Conservation (phyloP, 2,113 vertebrate species). For the Poecilia latipinna region DNA sequence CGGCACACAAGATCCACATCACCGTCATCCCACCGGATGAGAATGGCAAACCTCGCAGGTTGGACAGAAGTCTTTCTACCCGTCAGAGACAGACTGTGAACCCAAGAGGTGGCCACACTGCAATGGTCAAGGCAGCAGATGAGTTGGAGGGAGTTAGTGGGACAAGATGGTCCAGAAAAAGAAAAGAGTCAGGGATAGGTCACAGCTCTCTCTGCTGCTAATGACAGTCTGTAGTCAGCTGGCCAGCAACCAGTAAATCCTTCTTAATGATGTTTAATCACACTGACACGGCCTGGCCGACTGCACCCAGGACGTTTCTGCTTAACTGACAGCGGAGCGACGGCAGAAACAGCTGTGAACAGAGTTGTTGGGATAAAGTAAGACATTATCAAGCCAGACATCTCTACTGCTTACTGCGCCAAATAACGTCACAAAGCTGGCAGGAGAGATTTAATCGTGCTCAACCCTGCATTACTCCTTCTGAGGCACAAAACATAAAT, state of each 20-base stretch:
- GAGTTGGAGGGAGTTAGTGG: conserved; percentile 26
- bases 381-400: conserved; percentile 15
- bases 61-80: conserved; percentile 30
- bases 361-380: conserved; percentile 8
- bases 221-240: conserved; percentile 53
- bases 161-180: neutral
- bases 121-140: conserved; percentile 1
- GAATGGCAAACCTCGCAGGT: conserved; percentile 91
- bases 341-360: conserved; percentile 35
- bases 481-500: conserved; percentile 31
- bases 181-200: conserved; percentile 28
- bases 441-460: conserved; percentile 36
- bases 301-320: conserved; percentile 29
- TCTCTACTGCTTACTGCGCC: conserved; percentile 14
- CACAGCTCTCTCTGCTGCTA: conserved; percentile 38
- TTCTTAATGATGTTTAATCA: conserved; percentile 64
- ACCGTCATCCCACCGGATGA: conserved; percentile 90
- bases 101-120: neutral
- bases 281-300: conserved; percentile 21
- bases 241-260: conserved; percentile 63
- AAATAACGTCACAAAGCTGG: conserved; percentile 12
- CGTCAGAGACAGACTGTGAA: neutral
- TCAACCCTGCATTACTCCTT: conserved; percentile 16
- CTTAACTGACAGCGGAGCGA: conserved; percentile 29
- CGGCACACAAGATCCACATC: conserved; percentile 88